These are phyloP conservation scores for Tiphia femorata DNA, from an alignment of 2,888 invertebrate genomes.

Conservation along the genomic window DNA sequence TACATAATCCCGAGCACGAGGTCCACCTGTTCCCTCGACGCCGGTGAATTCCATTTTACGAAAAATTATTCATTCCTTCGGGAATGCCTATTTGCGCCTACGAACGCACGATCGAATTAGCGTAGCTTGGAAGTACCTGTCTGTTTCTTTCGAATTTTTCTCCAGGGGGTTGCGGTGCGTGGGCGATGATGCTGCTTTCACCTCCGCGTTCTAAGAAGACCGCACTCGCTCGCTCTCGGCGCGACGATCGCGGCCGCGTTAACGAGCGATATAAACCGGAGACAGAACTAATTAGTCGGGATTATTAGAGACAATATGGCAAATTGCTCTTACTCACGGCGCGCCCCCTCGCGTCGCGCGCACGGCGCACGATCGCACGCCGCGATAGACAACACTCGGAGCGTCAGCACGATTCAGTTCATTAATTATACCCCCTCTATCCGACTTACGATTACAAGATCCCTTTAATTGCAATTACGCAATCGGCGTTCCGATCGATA, in stretches of 20 bases:
- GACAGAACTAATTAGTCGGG: constrained; percentile 55
- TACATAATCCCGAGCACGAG: too few species aligned
- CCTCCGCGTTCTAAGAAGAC: constrained; percentile 34
- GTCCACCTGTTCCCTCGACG: too few species aligned
- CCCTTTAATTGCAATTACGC: constrained; percentile 60
- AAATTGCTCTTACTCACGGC: constrained; percentile 53
- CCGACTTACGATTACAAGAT: constrained; percentile 54
- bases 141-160: constrained; percentile 22
- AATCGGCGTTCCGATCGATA: constrained; percentile 47
- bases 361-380: constrained; percentile 49
- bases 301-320: constrained; percentile 59
- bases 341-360: too few species aligned
- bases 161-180: constrained; percentile 18
- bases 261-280: constrained; percentile 43
- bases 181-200: constrained; percentile 48
- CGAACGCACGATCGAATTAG: too few species aligned
- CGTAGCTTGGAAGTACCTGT: too few species aligned
- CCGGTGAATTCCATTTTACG: too few species aligned
- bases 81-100: too few species aligned
- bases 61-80: too few species aligned
- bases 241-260: constrained; percentile 4
- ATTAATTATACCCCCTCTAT: constrained; percentile 61
- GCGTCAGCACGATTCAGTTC: constrained; percentile 58
- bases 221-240: neutral
- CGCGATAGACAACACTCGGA: constrained; percentile 51